Base-by-base conservation (phyloP, 2,113 vertebrate genomes). In the Sprattus sprattus region DNA sequence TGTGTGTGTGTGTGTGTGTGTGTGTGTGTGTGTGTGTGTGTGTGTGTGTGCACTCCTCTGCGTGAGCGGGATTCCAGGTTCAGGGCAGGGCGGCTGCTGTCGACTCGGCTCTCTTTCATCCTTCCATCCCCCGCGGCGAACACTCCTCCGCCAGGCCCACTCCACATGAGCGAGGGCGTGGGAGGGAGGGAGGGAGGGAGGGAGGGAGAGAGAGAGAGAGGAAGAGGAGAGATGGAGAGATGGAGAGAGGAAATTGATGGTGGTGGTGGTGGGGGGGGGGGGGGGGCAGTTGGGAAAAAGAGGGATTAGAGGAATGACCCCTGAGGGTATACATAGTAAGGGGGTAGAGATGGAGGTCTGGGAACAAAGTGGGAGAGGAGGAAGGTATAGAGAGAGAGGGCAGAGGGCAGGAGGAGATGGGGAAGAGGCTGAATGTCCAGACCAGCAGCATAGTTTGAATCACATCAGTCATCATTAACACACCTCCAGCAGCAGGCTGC, bases 281-380 rank as follows among this genome's bases (percentile, higher is more conserved):
- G 22, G 10, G 13, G 50, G 13, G 50, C 9, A 52, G 50, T 13
- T 13, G 54, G 20, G 20, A 60, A 83, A 82, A 83, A 91, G 88
- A 88, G 81, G 15, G 28, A 86, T 89, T 44, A 80, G 82, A 87
- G 84, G 82, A 28, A 39, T 39, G 39, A 39, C 39, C 39, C 39
- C 39, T 39, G 39, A 39, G 39, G 39, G 39, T 39, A 39, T 39
- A 39, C 39, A 39, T 39, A 39, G 39, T 1, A 39, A 88, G 6
- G 39, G 85, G 45, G 45, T n/a, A 0, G 25, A 39, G 83, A 86
- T 13, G 52, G 52, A 54, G 52, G 13, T 0, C 8, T 3, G 52
- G 13, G 52, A 16, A 18, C 10, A 18, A 54, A 11, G 3, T 3
- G 10, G 16, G 52, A 54, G 52, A 54, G 52, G 13, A 39, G 39